phyloP scores from a whole-genome alignment of 2,888 invertebrate species.

The Drosophila acutilabella region DNA sequence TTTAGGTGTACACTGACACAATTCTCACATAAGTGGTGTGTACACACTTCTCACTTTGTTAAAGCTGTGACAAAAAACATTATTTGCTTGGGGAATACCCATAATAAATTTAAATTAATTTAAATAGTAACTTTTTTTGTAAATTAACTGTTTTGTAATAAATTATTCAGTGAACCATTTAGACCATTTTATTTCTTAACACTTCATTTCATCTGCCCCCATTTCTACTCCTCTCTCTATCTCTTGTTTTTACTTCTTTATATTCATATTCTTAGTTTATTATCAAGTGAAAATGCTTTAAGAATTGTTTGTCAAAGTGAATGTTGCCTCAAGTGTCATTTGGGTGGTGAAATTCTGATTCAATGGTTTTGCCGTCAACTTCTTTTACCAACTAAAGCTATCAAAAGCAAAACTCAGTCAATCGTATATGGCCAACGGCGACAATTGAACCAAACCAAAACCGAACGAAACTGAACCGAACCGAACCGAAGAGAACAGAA shows the following conservation, averaged over 20 bases:
- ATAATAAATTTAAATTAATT: too few species aligned
- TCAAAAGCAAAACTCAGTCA: slow-evolving; percentile 49
- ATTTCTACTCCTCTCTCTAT: too few species aligned
- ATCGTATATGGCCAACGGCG: slow-evolving; percentile 51
- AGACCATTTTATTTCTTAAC: too few species aligned
- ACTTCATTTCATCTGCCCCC: too few species aligned
- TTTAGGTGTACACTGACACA: too few species aligned
- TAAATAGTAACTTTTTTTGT: too few species aligned
- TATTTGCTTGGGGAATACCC: too few species aligned
- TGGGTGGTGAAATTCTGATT: slow-evolving; percentile 5
- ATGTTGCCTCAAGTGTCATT: slow-evolving; percentile 12
- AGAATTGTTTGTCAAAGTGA: slow-evolving; percentile 7
- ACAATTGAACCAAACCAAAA: slow-evolving; percentile 31
- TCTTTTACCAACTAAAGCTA: slow-evolving; percentile 13
- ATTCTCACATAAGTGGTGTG: too few species aligned
- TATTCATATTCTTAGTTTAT: neutral
- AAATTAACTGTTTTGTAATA: too few species aligned
- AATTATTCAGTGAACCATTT: too few species aligned
- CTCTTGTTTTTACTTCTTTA: neutral
- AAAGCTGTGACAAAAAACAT: too few species aligned
- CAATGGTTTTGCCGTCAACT: slow-evolving; percentile 17
- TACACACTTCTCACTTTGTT: too few species aligned
- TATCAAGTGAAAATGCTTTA: slow-evolving; percentile 17
- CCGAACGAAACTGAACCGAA: neutral
- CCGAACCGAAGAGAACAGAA: neutral